Evolutionary conservation across 2,888 invertebrate genomes (phyloP).

Genomic region (Pherbina coryleti): DNA sequence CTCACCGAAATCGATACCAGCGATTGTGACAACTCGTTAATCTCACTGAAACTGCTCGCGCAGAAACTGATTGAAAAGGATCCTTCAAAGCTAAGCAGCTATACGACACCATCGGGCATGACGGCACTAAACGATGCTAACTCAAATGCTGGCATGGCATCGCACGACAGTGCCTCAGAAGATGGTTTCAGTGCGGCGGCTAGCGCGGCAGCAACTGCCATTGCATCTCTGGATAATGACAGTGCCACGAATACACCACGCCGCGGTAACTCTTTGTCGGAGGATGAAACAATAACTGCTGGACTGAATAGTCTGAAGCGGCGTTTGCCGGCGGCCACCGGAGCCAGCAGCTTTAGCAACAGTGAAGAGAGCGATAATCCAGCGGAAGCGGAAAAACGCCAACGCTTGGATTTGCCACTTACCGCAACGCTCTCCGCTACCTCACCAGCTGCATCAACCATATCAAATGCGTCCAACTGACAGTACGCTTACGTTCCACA

Average conservation of each 20-base stretch:
- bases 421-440: slow-evolving; percentile 18
- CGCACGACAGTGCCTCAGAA: slow-evolving; percentile 66
- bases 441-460: slow-evolving; percentile 39
- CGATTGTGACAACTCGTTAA: slow-evolving; percentile 94
- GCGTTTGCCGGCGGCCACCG: slow-evolving; percentile 50
- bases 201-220: slow-evolving; percentile 62
- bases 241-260: slow-evolving; percentile 63
- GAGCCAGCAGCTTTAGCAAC: slow-evolving; percentile 57
- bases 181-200: slow-evolving; percentile 65
- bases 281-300: slow-evolving; percentile 58
- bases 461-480: slow-evolving; percentile 58
- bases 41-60: slow-evolving; percentile 86
- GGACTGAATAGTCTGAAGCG: slow-evolving; percentile 57
- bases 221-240: slow-evolving; percentile 63
- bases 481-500: slow-evolving; percentile 61
- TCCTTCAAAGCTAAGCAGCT: slow-evolving; percentile 78
- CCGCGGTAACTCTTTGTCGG: slow-evolving; percentile 62
- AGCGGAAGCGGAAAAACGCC: slow-evolving; percentile 48
- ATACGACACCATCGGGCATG: slow-evolving; percentile 66
- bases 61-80: slow-evolving; percentile 86
- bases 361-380: slow-evolving; percentile 63
- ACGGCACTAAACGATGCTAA: slow-evolving; percentile 50
- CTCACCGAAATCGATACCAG: slow-evolving; percentile 96
- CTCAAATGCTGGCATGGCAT: slow-evolving; percentile 54
- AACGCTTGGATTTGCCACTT: slow-evolving; percentile 40